Conservation (phyloP, 30 jellyfish, hydroid and myxozoan genomes). For the Chrysaora quinquecirrha region DNA sequence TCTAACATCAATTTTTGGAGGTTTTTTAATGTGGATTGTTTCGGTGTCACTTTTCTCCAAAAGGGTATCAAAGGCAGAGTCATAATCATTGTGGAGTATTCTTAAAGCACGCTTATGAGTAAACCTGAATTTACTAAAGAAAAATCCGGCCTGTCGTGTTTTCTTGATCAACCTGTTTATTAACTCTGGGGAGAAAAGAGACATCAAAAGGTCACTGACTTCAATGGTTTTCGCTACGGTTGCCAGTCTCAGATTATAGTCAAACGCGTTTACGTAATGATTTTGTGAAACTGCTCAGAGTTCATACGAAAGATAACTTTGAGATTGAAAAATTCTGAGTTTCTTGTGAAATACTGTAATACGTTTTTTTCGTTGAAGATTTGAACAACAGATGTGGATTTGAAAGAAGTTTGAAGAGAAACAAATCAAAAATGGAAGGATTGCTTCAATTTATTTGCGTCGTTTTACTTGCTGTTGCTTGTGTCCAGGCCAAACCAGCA, state of each 20-base stretch:
- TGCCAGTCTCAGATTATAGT: conserved; percentile 39
- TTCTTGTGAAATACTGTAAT: no score
- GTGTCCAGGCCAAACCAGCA: conserved; percentile 54
- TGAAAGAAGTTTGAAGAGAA: not conserved
- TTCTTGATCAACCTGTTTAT: conserved; percentile 66
- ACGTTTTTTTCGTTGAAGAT: not conserved
- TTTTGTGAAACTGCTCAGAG: not conserved
- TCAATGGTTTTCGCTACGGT: conserved; percentile 44
- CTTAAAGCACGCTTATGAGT: no score
- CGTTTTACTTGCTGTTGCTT: conserved; percentile 9
- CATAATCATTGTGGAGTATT: no score
- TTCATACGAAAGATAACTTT: not conserved
- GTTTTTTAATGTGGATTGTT: no score
- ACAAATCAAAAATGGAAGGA: conserved; percentile 11
- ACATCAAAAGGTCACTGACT: conserved; percentile 72
- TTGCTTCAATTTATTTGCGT: conserved; percentile 1
- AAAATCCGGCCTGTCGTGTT: no score
- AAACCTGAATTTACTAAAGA: no score
- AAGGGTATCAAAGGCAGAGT: no score
- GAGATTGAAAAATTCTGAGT: not conserved
- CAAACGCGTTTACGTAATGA: conserved; percentile 59
- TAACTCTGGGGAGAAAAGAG: conserved; percentile 7
- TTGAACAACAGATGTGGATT: not conserved
- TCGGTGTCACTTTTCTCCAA: no score
- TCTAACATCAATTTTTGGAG: no score